These are phyloP conservation scores for Microctenopoma lineatum DNA, from an alignment of 2,797 vertebrate species.

Conservation along the genomic window DNA sequence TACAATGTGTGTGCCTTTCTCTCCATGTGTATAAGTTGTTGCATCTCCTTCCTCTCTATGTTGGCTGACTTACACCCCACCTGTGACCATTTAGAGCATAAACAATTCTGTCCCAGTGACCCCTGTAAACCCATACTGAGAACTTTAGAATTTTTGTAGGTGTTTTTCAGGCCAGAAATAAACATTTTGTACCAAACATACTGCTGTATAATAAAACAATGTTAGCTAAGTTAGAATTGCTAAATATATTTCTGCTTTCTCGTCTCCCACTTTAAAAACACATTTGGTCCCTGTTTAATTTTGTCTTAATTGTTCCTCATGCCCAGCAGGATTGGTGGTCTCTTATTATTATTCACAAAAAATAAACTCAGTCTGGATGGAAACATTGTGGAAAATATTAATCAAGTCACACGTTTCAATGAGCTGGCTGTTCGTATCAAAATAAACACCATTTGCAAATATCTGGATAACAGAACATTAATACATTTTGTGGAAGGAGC, in stretches of 20 bases:
- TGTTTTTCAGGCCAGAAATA: background rate
- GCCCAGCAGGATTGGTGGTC: background rate
- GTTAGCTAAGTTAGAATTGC: too few relatives aligned
- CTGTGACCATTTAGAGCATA: background rate
- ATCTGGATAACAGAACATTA: slow-evolving; percentile 10
- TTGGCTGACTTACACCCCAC: too few relatives aligned
- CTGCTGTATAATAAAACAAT: background rate
- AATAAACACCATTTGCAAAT: slow-evolving; percentile 9
- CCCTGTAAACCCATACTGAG: background rate
- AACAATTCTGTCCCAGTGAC: too few relatives aligned
- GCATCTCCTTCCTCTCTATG: too few relatives aligned
- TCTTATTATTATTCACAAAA: slow-evolving; percentile 1
- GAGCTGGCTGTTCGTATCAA: slow-evolving; percentile 3
- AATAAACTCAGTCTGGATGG: background rate
- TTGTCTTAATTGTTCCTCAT: background rate
- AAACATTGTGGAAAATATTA: background rate
- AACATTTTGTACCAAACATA: background rate
- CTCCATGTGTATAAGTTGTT: too few relatives aligned
- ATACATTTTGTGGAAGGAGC: slow-evolving; percentile 18
- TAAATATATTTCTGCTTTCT: background rate
- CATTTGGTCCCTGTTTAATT: background rate
- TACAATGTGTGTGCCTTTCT: too few relatives aligned
- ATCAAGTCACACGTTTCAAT: slow-evolving; percentile 12
- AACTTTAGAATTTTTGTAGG: background rate
- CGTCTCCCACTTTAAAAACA: background rate